phyloP scores from a whole-genome alignment of 2,113 vertebrate species.

The Addax nasomaculatus region DNA sequence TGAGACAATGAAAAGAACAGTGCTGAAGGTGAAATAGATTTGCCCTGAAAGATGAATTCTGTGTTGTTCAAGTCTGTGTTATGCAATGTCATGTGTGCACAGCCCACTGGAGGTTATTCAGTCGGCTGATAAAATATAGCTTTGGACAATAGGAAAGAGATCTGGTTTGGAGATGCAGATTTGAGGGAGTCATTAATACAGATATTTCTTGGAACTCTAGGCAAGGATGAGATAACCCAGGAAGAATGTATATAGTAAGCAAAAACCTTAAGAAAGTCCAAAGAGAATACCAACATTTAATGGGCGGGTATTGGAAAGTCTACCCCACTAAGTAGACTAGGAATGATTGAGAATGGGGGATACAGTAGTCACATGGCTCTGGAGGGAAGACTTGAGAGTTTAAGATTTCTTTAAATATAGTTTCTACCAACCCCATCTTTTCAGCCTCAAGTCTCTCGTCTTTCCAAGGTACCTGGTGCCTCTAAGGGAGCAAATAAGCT shows the following conservation, averaged over 20 bases:
- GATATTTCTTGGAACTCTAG: background rate
- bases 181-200: background rate
- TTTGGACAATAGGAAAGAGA: background rate
- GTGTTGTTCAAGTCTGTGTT: background rate
- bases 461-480: background rate
- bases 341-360: background rate
- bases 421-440: background rate
- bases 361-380: background rate
- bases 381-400: background rate
- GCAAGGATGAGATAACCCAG: background rate
- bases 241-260: background rate
- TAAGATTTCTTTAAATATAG: background rate
- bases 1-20: background rate
- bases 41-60: background rate
- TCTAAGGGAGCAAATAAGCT: background rate
- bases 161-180: background rate
- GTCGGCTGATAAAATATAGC: background rate
- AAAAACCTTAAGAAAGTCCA: background rate
- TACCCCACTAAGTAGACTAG: background rate
- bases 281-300: constrained; percentile 6
- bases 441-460: background rate
- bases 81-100: background rate
- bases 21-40: background rate
- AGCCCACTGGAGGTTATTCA: background rate
- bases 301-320: background rate